A percentile compares a stretch with the other conserved stretches of the same genome.
phyloP scores from a whole-genome alignment of 2,113 vertebrate species.

The Trematocara zebra region DNA sequence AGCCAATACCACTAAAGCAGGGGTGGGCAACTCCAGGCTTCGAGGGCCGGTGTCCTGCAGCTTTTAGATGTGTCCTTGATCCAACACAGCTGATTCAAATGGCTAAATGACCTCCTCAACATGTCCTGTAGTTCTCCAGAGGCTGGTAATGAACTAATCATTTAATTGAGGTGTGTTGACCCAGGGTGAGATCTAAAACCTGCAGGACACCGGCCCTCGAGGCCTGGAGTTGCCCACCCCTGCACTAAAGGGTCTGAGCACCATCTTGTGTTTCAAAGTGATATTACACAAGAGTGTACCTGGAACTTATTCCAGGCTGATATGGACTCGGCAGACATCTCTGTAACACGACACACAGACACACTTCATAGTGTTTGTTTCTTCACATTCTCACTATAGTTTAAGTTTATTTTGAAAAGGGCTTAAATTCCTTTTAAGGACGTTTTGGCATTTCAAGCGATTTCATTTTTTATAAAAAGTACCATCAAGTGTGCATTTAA shows the following conservation, averaged over 20 bases:
- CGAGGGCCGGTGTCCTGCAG: rapidly evolving
- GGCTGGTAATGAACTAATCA: background rate
- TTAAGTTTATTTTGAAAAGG: background rate
- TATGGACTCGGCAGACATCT: background rate
- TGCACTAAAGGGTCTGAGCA: background rate
- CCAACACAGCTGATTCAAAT: background rate
- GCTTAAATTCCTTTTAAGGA: background rate
- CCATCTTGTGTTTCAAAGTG: background rate
- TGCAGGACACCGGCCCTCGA: background rate
- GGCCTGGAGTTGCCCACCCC: background rate
- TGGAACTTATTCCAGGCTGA: background rate
- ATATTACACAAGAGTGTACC: background rate
- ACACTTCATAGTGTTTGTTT: too few relatives aligned
- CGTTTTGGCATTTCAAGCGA: background rate
- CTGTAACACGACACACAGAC: background rate
- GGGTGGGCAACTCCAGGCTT: background rate
- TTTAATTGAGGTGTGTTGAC: background rate
- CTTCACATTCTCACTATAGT: background rate
- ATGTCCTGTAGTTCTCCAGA: background rate
- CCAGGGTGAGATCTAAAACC: background rate
- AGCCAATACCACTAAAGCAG: background rate
- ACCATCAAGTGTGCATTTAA: background rate
- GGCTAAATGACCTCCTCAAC: background rate
- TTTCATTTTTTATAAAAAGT: background rate
- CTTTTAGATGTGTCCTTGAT: background rate